These are phyloP conservation scores for Drosophila kikkawai DNA, from an alignment of 1,140 invertebrate species.

Conservation along the genomic window DNA sequence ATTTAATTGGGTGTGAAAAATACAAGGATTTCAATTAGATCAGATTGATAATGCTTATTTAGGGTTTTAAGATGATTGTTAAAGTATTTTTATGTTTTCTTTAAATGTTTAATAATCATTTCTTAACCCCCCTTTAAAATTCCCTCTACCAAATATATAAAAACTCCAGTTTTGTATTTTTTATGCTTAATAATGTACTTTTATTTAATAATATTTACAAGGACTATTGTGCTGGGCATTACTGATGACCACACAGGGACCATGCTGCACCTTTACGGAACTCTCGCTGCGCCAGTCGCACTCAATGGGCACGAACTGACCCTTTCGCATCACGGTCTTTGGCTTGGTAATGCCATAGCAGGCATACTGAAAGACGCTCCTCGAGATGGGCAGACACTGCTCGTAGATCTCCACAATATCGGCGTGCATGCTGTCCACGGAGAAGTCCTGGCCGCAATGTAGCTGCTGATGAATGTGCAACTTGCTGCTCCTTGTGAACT, in stretches of 20 bases:
- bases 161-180: too few relatives aligned
- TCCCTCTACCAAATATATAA: neutral
- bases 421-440: conserved; percentile 66
- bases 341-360: conserved; percentile 71
- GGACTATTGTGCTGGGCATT: conserved; percentile 60
- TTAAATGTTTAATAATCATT: neutral
- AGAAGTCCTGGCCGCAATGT: conserved; percentile 65
- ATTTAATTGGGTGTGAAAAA: neutral
- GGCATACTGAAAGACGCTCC: conserved; percentile 53
- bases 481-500: conserved; percentile 47
- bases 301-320: conserved; percentile 68
- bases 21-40: neutral
- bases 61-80: too few relatives aligned
- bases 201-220: conserved; percentile 56
- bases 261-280: conserved; percentile 63
- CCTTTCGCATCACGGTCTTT: conserved; percentile 60
- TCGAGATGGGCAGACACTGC: conserved; percentile 67
- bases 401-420: conserved; percentile 73
- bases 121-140: too few relatives aligned
- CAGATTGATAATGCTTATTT: neutral
- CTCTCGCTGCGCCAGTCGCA: conserved; percentile 67
- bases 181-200: conserved; percentile 32
- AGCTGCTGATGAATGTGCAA: conserved; percentile 63
- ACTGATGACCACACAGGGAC: conserved; percentile 68
- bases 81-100: neutral